Evolutionary conservation across 1,140 invertebrate species (phyloP).

Genomic region (Phocides pigmalion): DNA sequence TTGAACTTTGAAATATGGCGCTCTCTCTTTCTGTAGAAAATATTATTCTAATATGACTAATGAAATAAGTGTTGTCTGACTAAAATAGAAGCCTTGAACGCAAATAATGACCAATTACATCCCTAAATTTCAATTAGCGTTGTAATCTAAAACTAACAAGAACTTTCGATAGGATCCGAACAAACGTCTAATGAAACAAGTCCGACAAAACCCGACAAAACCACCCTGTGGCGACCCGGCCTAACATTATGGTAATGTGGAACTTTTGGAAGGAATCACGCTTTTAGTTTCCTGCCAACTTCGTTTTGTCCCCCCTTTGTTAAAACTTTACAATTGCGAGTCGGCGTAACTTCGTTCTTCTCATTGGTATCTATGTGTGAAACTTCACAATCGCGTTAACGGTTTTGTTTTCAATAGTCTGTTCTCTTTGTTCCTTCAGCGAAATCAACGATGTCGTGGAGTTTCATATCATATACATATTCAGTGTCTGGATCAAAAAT

Average conservation of each 20-base stretch:
- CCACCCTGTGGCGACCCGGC: constrained; percentile 22
- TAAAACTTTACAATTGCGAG: constrained; percentile 32
- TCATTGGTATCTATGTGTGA: constrained; percentile 15
- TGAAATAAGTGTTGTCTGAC: no score
- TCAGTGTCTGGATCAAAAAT: no score
- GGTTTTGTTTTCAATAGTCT: constrained; percentile 6
- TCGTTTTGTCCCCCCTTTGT: constrained; percentile 29
- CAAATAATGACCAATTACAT: not conserved
- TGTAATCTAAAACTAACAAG: constrained; percentile 10
- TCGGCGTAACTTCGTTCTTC: constrained; percentile 8
- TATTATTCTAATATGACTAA: no score
- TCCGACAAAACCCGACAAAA: constrained; percentile 20
- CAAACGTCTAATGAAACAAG: constrained; percentile 21
- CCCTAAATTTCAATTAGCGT: constrained; percentile 9
- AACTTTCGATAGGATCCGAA: not conserved
- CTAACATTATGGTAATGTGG: constrained; percentile 25
- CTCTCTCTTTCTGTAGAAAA: no score
- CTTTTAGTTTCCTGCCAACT: constrained; percentile 26
- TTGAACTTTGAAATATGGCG: no score
- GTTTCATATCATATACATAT: no score
- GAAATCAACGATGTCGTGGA: not conserved
- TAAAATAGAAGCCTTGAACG: no score
- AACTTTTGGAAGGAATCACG: constrained; percentile 31
- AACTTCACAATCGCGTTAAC: constrained; percentile 1
- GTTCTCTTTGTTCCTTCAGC: not conserved